Evolutionary conservation across 2,113 vertebrate species (phyloP), one percentile per base, ranked within the genome.

Genomic region (Athene cunicularia): DNA sequence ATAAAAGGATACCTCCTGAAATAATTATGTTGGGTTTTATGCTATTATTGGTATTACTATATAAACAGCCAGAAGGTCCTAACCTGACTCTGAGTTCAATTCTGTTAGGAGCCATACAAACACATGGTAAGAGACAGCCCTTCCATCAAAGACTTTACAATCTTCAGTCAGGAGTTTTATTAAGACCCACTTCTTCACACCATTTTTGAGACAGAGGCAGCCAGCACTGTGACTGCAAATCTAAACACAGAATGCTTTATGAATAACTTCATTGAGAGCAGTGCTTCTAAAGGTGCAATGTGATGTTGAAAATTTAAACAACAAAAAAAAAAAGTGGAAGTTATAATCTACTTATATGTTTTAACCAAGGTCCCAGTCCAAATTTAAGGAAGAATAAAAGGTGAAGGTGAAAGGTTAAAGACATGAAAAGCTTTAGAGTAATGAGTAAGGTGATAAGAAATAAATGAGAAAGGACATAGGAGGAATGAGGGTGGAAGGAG

Each of bases 221-320:
- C 80, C 90, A 97, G 68, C 28, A 59, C 74, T 76, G 43, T 84
- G 90, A 81, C 93, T 96, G 88, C 74, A 91, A 97, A 83, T 86
- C 49, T 94, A 96, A 97, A 96, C 37, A 97, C 35, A 62, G 32
- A 86, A 64, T 45, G 85, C 70, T 96, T 95, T 95, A 92, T 91
- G 94, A 95, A 97, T 96, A 97, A 95, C 95, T 88, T 95, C 84
- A 94, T 60, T 95, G 93, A 95, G 41, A 93, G 80, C 72, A 82
- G 11, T 64, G 17, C 50, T 96, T 97, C 86, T 93, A 84, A 97
- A 94, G 58, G 60, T 86, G 63, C 24, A 93, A 72, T 8, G 30
- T 6, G 45, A 72, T 35, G 33, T 77, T 86, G 60, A 95, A 94
- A 92, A 88, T 56, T 64, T n/a, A 79, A 91, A 70, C 24, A 89